These are phyloP conservation scores for Cosmopolites sordidus DNA, from an alignment of 2,888 invertebrate species.

Conservation along the genomic window DNA sequence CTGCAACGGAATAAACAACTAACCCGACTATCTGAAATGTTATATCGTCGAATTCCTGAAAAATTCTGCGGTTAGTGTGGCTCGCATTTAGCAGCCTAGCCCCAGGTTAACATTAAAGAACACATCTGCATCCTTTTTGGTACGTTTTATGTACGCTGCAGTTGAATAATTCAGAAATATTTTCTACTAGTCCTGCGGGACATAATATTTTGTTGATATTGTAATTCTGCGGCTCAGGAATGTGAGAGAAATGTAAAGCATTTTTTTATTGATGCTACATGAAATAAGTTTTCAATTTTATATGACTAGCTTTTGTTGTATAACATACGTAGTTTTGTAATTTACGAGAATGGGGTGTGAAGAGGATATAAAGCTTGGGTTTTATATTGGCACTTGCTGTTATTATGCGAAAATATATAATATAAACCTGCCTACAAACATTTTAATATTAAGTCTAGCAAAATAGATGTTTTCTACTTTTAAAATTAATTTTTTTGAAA, in stretches of 20 bases:
- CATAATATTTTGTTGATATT: slow-evolving; percentile 2
- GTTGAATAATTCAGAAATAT: background rate
- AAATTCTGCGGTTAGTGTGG: background rate
- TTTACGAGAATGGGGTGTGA: background rate
- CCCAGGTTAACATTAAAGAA: too few relatives aligned
- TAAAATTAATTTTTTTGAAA: too few relatives aligned
- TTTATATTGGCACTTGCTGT: too few relatives aligned
- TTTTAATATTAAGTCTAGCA: too few relatives aligned
- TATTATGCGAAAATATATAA: too few relatives aligned
- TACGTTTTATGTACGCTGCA: background rate
- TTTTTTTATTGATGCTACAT: background rate
- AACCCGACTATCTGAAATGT: background rate
- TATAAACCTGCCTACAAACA: too few relatives aligned
- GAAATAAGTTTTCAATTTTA: slow-evolving; percentile 1
- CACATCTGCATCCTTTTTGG: background rate
- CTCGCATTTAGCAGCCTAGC: background rate
- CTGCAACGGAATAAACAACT: too few relatives aligned
- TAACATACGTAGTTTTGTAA: background rate
- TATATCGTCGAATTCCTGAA: background rate
- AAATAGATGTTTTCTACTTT: too few relatives aligned
- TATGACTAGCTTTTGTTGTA: background rate
- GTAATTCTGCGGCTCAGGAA: background rate
- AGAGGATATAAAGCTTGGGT: too few relatives aligned
- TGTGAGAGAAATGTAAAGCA: background rate
- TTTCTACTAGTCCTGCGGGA: background rate